A percentile compares a stretch with the other conserved stretches of the same genome.
These are phyloP conservation scores for Noctua janthina DNA, from an alignment of 2,888 invertebrate genomes.

Conservation along the genomic window DNA sequence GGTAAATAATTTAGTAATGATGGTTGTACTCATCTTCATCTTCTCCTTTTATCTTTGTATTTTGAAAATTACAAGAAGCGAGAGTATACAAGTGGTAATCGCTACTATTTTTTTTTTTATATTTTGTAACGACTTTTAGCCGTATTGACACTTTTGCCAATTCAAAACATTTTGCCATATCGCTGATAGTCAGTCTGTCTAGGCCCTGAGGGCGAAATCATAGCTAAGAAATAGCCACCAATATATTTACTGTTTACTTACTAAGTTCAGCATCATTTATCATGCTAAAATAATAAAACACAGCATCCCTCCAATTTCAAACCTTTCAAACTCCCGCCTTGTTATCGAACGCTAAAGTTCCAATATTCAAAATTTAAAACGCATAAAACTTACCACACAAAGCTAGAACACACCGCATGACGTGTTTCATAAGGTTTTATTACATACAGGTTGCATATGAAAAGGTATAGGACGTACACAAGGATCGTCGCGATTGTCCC, in stretches of 20 bases:
- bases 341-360: constrained; percentile 24
- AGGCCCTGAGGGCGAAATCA: neutral
- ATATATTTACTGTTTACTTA: neutral
- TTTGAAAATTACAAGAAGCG: too few relatives aligned
- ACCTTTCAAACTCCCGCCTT: constrained; percentile 15
- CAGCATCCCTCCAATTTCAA: constrained; percentile 11
- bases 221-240: neutral
- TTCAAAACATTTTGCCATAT: too few relatives aligned
- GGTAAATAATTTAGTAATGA: neutral
- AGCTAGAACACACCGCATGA: constrained; percentile 28
- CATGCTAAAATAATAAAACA: constrained; percentile 27
- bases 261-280: neutral
- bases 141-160: neutral
- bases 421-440: constrained; percentile 53
- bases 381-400: constrained; percentile 39
- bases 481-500: constrained; percentile 73
- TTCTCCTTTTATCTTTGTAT: neutral
- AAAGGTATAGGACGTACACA: constrained; percentile 61
- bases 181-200: too few relatives aligned
- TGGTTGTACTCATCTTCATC: neutral
- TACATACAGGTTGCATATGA: constrained; percentile 48
- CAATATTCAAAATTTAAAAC: constrained; percentile 45
- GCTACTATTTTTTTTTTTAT: too few relatives aligned
- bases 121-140: neutral
- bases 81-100: neutral